phyloP scores from a whole-genome alignment of 2,797 vertebrate species.

The Percopsis omiscomaycus region DNA sequence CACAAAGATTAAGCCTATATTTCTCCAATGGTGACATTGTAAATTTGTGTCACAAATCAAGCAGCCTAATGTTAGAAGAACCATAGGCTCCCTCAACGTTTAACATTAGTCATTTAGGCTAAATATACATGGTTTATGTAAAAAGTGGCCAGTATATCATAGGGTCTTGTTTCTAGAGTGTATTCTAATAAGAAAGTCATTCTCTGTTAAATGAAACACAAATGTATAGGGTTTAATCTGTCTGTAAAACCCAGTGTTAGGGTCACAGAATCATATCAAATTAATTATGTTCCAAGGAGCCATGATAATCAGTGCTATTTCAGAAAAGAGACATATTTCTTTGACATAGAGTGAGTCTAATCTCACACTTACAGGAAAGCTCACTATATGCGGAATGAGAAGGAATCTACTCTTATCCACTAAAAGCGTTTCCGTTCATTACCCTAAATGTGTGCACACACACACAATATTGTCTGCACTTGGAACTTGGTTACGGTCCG shows the following conservation, averaged over 20 bases:
- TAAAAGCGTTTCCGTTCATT: not conserved
- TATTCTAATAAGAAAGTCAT: no score
- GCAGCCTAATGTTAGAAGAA: not conserved
- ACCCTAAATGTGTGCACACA: not conserved
- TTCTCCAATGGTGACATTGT: not conserved
- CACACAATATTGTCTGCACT: slow-evolving; percentile 3
- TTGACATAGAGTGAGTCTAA: slow-evolving; percentile 36
- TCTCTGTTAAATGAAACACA: no score
- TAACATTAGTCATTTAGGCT: no score
- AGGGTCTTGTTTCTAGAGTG: no score
- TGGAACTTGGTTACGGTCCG: no score
- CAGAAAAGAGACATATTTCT: slow-evolving; percentile 37
- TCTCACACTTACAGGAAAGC: slow-evolving; percentile 8
- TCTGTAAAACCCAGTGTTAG: no score
- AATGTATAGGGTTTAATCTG: no score
- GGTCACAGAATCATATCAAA: no score
- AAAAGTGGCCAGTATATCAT: no score
- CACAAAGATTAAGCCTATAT: not conserved
- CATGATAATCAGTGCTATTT: slow-evolving; percentile 32
- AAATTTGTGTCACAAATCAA: not conserved
- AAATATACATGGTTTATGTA: no score
- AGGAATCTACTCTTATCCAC: not conserved
- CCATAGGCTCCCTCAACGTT: no score
- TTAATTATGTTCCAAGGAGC: slow-evolving; percentile 10
- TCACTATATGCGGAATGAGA: not conserved